Conservation (phyloP, 2,113 vertebrate genomes). For the Pseudolaguvia tuberculata region DNA sequence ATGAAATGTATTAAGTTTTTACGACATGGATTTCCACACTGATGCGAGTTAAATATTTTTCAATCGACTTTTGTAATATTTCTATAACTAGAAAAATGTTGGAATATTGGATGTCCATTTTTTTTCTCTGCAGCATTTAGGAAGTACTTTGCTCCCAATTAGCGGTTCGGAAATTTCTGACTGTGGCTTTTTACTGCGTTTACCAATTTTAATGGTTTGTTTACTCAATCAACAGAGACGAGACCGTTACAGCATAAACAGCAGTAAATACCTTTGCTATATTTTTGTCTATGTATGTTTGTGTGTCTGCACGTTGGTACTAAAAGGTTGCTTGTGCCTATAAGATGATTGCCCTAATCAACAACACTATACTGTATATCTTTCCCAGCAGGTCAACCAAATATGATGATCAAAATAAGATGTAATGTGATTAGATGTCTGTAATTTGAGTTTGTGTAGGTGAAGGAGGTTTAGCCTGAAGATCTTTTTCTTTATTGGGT, state of each 20-base stretch:
- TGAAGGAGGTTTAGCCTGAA: constrained; percentile 49
- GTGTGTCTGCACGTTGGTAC: constrained; percentile 10
- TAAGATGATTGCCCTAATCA: constrained; percentile 30
- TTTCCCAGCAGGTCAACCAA: constrained; percentile 61
- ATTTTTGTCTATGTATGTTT: constrained; percentile 15
- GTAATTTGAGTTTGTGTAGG: constrained; percentile 52
- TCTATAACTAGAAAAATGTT: neutral
- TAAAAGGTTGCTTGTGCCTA: constrained; percentile 41
- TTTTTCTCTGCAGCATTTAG: neutral
- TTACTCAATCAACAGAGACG: neutral
- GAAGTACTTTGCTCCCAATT: neutral
- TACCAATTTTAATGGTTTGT: constrained; percentile 13
- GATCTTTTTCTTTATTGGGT: constrained; percentile 52
- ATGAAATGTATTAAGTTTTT: neutral
- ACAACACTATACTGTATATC: constrained; percentile 40
- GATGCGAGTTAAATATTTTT: constrained; percentile 17
- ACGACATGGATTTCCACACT: neutral
- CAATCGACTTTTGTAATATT: neutral
- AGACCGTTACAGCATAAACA: constrained; percentile 17
- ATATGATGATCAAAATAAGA: constrained; percentile 43
- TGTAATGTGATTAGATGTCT: constrained; percentile 32
- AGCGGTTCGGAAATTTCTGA: constrained; percentile 23
- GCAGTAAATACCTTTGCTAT: constrained; percentile 18
- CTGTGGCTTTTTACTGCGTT: neutral
- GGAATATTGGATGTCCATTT: neutral